Evolutionary conservation across 1,140 invertebrate genomes (phyloP).

Genomic region (Eumeta japonica): DNA sequence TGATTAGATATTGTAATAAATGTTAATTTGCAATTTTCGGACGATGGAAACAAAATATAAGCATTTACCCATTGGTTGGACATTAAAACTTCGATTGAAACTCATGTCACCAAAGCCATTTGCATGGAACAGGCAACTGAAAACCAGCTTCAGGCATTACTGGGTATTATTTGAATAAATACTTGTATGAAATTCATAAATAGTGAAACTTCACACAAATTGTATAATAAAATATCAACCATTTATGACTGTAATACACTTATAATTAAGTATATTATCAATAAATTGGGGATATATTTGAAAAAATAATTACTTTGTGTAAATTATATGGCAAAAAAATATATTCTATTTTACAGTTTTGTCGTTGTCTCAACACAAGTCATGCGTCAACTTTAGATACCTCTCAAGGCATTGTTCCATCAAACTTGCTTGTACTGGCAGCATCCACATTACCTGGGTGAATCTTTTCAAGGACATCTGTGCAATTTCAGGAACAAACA

Average conservation of each 20-base stretch:
- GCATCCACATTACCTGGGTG: conserved; percentile 84
- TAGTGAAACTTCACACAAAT: too few species aligned
- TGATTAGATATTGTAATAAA: too few species aligned
- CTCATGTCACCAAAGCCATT: conserved; percentile 82
- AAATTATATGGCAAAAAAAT: too few species aligned
- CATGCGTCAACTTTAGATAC: conserved; percentile 67
- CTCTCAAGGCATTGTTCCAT: conserved; percentile 80
- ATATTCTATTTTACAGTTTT: conserved; percentile 64
- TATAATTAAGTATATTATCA: too few species aligned
- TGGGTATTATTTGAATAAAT: too few species aligned
- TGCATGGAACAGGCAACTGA: conserved; percentile 75
- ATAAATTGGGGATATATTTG: too few species aligned
- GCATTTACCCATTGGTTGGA: conserved; percentile 81
- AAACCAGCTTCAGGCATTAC: conserved; percentile 87
- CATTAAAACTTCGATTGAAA: conserved; percentile 78
- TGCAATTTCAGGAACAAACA: conserved; percentile 51
- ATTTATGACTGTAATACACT: too few species aligned
- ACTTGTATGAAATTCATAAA: too few species aligned
- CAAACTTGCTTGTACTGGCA: conserved; percentile 88
- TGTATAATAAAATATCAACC: too few species aligned
- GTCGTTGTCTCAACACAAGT: conserved; percentile 75
- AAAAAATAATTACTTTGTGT: background rate
- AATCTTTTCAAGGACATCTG: conserved; percentile 53
- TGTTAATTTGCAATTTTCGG: too few species aligned
- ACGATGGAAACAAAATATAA: conserved; percentile 37